Evolutionary conservation across 2,113 vertebrate species (phyloP), one percentile per base, ranked within the genome.

Genomic region (Pollachius pollachius): DNA sequence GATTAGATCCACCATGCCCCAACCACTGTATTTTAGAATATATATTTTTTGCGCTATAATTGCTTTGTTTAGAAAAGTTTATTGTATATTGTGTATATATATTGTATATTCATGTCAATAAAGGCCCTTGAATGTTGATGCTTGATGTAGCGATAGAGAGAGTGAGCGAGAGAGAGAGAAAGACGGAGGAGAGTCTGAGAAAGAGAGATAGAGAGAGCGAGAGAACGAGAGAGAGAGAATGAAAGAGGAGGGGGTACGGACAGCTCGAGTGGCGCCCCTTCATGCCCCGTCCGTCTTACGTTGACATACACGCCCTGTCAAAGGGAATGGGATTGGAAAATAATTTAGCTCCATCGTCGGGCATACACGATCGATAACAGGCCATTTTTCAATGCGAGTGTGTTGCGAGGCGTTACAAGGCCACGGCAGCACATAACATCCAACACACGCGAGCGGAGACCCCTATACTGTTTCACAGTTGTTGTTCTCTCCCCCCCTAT

Each of bases 311-410:
- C 23, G 25, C 67, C 69, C 84, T 88, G 88, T 86, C 85, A 88
- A 70, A 79, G 63, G 70, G 80, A 87, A 89, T 80, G 74, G 75
- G 85, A 88, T 81, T 83, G 82, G 76, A 85, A 84, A 85, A 90
- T 89, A 89, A 91, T 90, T 90, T 84, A 86, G 74, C 54, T 65
- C 69, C 61, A 56, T 71, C 68, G 79, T 73, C 84, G 76, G 83
- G 70, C 13, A 88, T 81, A 83, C 80, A 90, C 88, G 81, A 92
- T 90, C 85, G 52, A 91, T 89, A 76, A 78, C 4, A 30, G 58
- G 76, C 83, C 72, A 65, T 88, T 87, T 79, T 72, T 88, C 82
- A 82, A 34, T 27, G 37, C 2, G 19, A 67, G 21, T 68, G 82
- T 60, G 75, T 84, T 56, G 54, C 41, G 15, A 62, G 60, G 61